Evolutionary conservation across 2,113 vertebrate species (phyloP).

Genomic region (Callocephalon fimbriatum): DNA sequence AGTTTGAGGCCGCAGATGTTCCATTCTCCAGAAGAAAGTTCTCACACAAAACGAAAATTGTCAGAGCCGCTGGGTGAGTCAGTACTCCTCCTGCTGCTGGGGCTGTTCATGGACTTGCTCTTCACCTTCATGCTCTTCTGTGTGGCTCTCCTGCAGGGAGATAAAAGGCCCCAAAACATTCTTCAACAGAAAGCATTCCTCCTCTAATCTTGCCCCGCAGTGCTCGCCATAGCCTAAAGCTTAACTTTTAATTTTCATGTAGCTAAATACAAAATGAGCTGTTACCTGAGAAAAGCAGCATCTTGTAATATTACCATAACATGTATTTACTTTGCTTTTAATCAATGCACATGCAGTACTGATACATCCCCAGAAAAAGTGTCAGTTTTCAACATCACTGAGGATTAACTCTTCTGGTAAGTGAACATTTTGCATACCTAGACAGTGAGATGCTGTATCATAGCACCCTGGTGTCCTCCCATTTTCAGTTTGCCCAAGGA

Average conservation of each 20-base stretch:
- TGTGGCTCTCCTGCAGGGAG: constrained; percentile 85
- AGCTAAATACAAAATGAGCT: background rate
- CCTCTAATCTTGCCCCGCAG: rapidly evolving
- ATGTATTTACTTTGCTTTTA: background rate
- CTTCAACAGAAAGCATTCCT: background rate
- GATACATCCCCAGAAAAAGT: background rate
- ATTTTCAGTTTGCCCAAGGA: background rate
- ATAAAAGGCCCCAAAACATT: constrained; percentile 3
- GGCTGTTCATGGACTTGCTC: constrained; percentile 85
- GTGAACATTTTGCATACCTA: background rate
- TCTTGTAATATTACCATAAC: background rate
- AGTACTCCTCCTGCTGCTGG: constrained; percentile 95
- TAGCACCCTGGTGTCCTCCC: background rate
- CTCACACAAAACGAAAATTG: constrained; percentile 83
- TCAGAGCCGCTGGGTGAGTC: constrained; percentile 77
- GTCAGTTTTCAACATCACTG: background rate
- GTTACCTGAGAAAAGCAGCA: background rate
- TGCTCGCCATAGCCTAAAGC: background rate
- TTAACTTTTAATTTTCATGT: background rate
- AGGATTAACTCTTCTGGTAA: background rate
- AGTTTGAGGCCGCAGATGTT: constrained; percentile 87
- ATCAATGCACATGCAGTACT: background rate
- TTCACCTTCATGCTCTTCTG: constrained; percentile 88
- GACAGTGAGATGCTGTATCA: background rate
- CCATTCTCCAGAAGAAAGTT: constrained; percentile 87